Evolutionary conservation across 2,888 invertebrate species (phyloP), one percentile per base, ranked within the genome.

Genomic region (Argyra leucocephala): DNA sequence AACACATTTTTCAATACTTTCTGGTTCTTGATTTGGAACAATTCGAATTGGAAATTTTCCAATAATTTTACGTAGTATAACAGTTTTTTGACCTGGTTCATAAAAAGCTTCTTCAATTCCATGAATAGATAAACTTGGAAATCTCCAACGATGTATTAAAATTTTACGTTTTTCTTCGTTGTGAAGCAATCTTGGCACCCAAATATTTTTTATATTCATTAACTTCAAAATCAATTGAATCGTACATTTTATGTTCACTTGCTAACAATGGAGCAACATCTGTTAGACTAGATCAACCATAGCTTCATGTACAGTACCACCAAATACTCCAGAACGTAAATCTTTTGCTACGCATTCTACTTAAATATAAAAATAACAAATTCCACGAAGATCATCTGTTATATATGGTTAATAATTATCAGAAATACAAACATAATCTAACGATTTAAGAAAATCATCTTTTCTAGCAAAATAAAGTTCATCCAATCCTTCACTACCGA

Each of bases 401-500:
- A 99, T 86, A 77, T 98, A 98, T 0, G 99, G 98, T 75, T 94
- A 99, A 78, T 98, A 99, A 81, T 97, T 99, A 78, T 99, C 98
- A 23, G 96, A 96, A 75, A 99, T 97, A 78, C 97, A 97, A 21
- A 96, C 93, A 81, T 87, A 97, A 79, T 98, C 96, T 0, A 94
- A 89, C 75, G 86, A 85, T 65, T 86, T 83, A 48, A 97, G 84
- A 79, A 95, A 96, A 71, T 90, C 87, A 24, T 75, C 68, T 66
- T 90, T 89, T 70, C 84, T 82, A 0, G 83, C 77, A 71, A 82
- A 81, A 0, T 99, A 82, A 12, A 96, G 81, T 1, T 90, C 91
- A 77, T 96, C 95, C 24, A 99, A 82, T n/a, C 98, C 98, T 76
- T 91, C 91, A 67, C 96, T 97, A 7, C 97, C 97, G 67, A 90